These are phyloP conservation scores for Sardinella longiceps DNA, from an alignment of 2,797 vertebrate genomes.

Conservation along the genomic window DNA sequence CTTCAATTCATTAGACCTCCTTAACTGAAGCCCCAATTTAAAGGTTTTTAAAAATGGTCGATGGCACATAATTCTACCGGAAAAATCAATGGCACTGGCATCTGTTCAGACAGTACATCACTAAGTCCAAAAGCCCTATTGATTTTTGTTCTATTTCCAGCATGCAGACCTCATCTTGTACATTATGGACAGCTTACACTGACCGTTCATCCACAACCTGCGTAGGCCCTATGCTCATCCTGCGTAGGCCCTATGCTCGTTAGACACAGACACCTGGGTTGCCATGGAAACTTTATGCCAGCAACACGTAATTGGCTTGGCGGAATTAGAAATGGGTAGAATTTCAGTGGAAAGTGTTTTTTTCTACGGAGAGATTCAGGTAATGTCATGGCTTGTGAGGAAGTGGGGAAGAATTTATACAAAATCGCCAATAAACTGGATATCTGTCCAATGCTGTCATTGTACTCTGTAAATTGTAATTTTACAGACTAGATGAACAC, in stretches of 20 bases:
- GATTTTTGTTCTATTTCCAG: constrained; percentile 73
- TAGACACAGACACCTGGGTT: background rate
- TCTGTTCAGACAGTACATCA: constrained; percentile 60
- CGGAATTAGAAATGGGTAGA: background rate
- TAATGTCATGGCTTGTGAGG: background rate
- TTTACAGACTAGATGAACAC: too few relatives aligned
- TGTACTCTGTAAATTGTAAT: too few relatives aligned
- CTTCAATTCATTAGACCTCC: constrained; percentile 46
- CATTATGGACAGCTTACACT: constrained; percentile 53
- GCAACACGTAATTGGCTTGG: background rate
- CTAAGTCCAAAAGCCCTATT: constrained; percentile 56
- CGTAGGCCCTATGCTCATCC: too few relatives aligned
- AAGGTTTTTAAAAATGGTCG: constrained; percentile 57
- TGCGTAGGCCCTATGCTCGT: background rate
- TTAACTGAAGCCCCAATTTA: constrained; percentile 61
- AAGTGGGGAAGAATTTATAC: background rate
- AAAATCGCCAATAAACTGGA: background rate
- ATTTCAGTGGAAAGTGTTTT: background rate
- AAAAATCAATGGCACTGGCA: constrained; percentile 69
- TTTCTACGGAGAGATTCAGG: too few relatives aligned
- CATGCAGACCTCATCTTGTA: constrained; percentile 53
- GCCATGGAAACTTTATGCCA: background rate
- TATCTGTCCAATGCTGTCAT: background rate
- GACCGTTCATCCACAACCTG: constrained; percentile 58
- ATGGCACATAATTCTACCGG: constrained; percentile 64